A percentile compares a stretch with the other conserved stretches of the same genome.
Conservation (phyloP, 2,888 invertebrate species). For the Spisula solida region DNA sequence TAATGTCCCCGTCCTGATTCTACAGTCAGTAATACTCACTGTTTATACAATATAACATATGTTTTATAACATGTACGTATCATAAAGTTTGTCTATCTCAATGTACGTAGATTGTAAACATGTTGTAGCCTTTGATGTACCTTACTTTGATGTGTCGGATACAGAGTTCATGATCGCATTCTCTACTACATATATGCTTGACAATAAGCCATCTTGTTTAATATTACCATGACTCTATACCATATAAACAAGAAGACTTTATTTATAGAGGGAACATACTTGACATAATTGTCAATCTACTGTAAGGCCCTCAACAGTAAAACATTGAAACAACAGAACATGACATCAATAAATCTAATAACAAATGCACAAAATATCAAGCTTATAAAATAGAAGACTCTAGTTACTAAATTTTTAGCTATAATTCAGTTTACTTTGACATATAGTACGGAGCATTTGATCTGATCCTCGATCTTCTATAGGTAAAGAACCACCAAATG, state of each 20-base stretch:
- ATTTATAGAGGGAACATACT: no score
- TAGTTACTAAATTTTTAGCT: no score
- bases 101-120: neutral
- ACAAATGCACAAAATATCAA: no score
- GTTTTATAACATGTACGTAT: neutral
- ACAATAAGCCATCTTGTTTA: neutral
- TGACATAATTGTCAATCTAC: no score
- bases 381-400: neutral
- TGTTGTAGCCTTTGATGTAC: neutral
- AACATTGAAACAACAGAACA: no score
- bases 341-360: no score
- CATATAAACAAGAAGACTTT: neutral
- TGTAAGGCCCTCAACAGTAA: no score
- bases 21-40: neutral
- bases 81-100: neutral
- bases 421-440: neutral
- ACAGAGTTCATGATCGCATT: neutral
- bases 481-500: no score
- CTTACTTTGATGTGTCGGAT: neutral
- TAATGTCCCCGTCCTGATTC: neutral
- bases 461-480: no score
- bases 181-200: neutral
- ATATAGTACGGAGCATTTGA: neutral
- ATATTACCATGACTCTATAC: neutral
- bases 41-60: neutral